A percentile compares a stretch with the other conserved stretches of the same genome.
These are phyloP conservation scores for Crambe crambe DNA, from an alignment of 37 sponge, comb jelly and placozoan genomes.

Conservation along the genomic window DNA sequence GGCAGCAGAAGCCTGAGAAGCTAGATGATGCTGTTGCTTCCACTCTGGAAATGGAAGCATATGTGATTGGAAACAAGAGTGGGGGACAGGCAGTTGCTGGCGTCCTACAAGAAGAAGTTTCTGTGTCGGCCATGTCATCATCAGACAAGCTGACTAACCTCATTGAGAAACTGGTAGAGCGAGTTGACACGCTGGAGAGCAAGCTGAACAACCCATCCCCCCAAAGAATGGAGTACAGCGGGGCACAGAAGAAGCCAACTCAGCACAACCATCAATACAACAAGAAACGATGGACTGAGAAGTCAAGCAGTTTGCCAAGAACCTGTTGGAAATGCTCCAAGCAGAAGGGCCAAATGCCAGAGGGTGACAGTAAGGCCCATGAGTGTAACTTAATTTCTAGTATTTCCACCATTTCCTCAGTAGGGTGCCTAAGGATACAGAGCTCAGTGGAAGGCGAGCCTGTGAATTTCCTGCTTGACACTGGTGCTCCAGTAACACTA, in stretches of 20 bases:
- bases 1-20: conserved; percentile 38
- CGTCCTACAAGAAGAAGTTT: neutral
- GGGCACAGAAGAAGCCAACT: neutral
- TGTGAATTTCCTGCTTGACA: conserved; percentile 37
- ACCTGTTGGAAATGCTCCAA: conserved; percentile 32
- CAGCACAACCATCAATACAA: too few relatives aligned
- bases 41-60: conserved; percentile 61
- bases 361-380: conserved; percentile 24
- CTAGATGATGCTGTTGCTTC: conserved; percentile 47
- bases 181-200: conserved; percentile 28
- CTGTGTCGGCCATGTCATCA: neutral
- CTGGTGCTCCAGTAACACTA: conserved; percentile 57
- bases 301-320: neutral
- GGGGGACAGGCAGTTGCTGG: neutral
- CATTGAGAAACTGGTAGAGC: conserved; percentile 1
- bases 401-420: conserved; percentile 8
- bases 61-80: neutral
- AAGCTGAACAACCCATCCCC: neutral
- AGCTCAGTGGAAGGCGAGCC: conserved; percentile 12
- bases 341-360: conserved; percentile 31
- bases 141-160: neutral
- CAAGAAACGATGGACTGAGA: too few relatives aligned
- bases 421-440: neutral
- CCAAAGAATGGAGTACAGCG: neutral
- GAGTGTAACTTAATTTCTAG: neutral